A percentile compares a stretch with the other conserved stretches of the same genome.
These are phyloP conservation scores for Pantala flavescens DNA, from an alignment of 1,140 invertebrate genomes.

Conservation along the genomic window DNA sequence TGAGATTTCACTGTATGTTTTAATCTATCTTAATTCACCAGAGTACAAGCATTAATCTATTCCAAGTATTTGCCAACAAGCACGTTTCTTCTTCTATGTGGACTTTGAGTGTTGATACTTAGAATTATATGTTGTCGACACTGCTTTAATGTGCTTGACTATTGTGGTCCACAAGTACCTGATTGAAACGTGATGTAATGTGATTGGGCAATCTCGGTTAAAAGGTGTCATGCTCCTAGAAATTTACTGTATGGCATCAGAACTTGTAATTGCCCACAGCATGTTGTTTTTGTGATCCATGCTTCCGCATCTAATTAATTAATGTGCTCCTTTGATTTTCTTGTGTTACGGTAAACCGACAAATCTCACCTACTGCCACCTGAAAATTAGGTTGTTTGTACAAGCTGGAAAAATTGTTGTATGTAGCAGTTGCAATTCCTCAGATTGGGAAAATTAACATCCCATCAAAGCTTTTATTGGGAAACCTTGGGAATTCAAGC, in stretches of 20 bases:
- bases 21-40: neutral
- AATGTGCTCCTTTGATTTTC: neutral
- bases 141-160: neutral
- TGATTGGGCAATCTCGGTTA: neutral
- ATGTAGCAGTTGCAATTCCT: neutral
- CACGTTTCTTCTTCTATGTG: constrained; percentile 9
- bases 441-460: neutral
- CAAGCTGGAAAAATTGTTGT: neutral
- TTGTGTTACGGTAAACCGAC: neutral
- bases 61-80: neutral
- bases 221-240: neutral
- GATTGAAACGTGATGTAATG: constrained; percentile 9
- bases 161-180: neutral
- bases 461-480: too few species aligned
- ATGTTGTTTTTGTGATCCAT: constrained; percentile 1
- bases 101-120: neutral
- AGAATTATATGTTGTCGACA: neutral
- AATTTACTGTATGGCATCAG: neutral
- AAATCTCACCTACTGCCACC: constrained; percentile 4
- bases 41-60: neutral
- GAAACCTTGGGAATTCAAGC: too few species aligned
- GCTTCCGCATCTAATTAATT: neutral
- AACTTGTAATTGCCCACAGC: neutral
- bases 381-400: neutral
- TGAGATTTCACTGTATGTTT: constrained; percentile 7